Base-by-base conservation (phyloP, 2,113 vertebrate genomes). In the Gnathonemus longibarbis region DNA sequence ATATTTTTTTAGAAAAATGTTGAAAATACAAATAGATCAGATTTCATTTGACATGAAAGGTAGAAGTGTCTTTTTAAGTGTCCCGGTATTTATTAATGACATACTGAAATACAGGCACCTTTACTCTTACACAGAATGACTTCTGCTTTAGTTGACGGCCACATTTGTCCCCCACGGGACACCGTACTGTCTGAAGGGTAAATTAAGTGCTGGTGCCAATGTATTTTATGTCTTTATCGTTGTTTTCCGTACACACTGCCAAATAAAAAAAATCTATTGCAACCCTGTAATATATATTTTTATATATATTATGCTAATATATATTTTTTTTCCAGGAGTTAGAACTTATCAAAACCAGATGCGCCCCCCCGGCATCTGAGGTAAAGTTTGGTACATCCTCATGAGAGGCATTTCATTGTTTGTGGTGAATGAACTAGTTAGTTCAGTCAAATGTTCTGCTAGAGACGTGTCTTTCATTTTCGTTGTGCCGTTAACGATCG, bases 1-100 rank as follows among this genome's bases (percentile, higher is more conserved):
- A 89, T 91, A 89, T 91, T 91, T 92, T 70, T 89, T 2, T 88
- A 90, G 66, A 87, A 50, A 89, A 88, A 84, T 56, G 45, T 52
- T 48, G 56, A 42, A 84, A 58, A 84, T 62, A 80, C 27, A 91
- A 90, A 90, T 48, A 87, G 49, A 42, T 24, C 11, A 87, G 13
- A 53, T 87, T 31, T 53, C 13, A 35, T 87, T 87, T 53, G 3
- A 15, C 27, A 53, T 52, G 49, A 24, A 56, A 21, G 50, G 50
- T 35, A 87, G 35, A 19, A 31, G 50, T 84, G 17, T 48, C 39
- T 84, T 84, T 24, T 24, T 45, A 19, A 42, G 77, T 42, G n/a
- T 46, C 24, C 46, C 19, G 6, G 45, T 84, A 45, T 84, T 84
- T 84, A 84, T 84, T 84, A 84, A 84, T 45, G 24, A 84, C 21